These are phyloP conservation scores for Leptocoma aspasia DNA, from an alignment of 2,113 vertebrate species.

Conservation along the genomic window DNA sequence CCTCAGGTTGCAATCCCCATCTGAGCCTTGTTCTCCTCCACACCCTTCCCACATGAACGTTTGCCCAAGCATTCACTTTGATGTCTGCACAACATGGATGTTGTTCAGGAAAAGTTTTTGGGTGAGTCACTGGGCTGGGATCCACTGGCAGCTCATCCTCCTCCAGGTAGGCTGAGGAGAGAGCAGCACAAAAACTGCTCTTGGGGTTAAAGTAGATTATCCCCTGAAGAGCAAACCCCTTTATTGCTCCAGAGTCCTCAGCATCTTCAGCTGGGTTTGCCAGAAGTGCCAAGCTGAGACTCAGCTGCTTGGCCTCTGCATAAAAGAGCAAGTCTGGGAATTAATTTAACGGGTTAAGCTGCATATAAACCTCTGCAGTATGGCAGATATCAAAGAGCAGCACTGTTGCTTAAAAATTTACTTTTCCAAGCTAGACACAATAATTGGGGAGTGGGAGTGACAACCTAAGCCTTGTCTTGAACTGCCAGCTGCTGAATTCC, in stretches of 20 bases:
- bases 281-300: neutral
- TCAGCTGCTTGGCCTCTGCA: neutral
- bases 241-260: neutral
- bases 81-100: neutral
- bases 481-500: neutral
- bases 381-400: slow-evolving; percentile 3
- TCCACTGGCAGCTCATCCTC: neutral
- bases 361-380: neutral
- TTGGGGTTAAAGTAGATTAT: neutral
- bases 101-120: neutral
- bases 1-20: neutral
- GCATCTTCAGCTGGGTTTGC: neutral
- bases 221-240: neutral
- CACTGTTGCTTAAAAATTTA: neutral
- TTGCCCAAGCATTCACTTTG: neutral
- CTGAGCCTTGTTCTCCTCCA: slow-evolving; percentile 38
- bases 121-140: neutral
- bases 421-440: neutral
- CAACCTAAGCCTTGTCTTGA: neutral
- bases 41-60: neutral
- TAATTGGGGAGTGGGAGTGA: neutral
- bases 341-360: neutral
- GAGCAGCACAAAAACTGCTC: neutral
- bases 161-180: neutral
- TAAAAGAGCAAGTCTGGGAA: neutral